Evolutionary conservation across 2,888 invertebrate species (phyloP).

Genomic region (Scotopteryx bipunctaria): DNA sequence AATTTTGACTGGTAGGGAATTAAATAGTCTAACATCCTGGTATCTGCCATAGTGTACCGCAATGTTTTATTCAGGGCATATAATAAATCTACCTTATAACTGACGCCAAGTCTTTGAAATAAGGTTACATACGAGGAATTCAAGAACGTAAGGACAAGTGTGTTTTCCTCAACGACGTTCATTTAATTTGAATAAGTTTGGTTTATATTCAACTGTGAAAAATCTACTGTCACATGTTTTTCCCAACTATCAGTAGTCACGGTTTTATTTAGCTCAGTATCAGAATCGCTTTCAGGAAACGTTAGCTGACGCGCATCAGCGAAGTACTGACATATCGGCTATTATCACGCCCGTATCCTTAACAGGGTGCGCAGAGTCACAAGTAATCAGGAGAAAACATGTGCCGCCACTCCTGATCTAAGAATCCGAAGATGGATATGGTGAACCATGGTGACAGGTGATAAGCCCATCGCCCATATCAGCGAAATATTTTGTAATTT

Average conservation of each 20-base stretch:
- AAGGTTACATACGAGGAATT: slow-evolving; percentile 28
- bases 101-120: neutral
- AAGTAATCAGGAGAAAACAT: no score
- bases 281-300: slow-evolving; percentile 55
- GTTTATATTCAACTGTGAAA: slow-evolving; percentile 31
- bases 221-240: slow-evolving; percentile 41
- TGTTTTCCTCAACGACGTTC: slow-evolving; percentile 25
- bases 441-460: no score
- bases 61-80: neutral
- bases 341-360: no score
- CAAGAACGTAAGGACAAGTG: slow-evolving; percentile 11
- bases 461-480: no score
- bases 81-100: neutral
- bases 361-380: no score
- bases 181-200: slow-evolving; percentile 4
- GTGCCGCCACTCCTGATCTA: no score
- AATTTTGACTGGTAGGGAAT: no score
- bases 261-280: slow-evolving; percentile 55
- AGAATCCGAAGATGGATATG: no score
- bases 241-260: slow-evolving; percentile 44
- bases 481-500: no score
- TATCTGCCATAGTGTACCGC: no score
- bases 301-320: slow-evolving; percentile 47
- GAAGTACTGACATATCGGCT: slow-evolving; percentile 43
- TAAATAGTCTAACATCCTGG: no score